Conservation (phyloP, 2,888 invertebrate genomes). For the Autographa gamma region DNA sequence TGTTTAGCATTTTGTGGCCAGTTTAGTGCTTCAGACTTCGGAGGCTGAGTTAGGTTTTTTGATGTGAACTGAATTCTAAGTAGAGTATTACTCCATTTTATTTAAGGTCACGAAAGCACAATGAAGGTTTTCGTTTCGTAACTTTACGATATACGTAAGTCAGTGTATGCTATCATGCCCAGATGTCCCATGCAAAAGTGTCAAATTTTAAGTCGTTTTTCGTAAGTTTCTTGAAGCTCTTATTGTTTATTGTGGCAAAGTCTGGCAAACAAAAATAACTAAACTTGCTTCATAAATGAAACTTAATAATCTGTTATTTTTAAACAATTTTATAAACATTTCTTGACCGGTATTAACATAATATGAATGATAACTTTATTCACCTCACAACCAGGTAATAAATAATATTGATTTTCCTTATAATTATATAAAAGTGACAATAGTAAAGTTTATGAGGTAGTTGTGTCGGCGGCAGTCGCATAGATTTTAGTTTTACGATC, state of each 20-base stretch:
- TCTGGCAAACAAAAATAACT: neutral
- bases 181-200: too few relatives aligned
- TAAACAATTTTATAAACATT: neutral
- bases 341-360: neutral
- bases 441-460: neutral
- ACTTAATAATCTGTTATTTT: neutral
- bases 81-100: neutral
- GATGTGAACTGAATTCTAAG: neutral
- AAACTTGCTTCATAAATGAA: neutral
- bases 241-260: too few relatives aligned
- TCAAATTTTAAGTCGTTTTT: too few relatives aligned
- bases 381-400: neutral
- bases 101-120: neutral
- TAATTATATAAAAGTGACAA: neutral
- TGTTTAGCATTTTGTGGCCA: conserved; percentile 19
- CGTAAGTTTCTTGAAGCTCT: too few relatives aligned
- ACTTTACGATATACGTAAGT: neutral
- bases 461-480: conserved; percentile 5
- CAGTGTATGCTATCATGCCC: neutral
- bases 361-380: conserved; percentile 1
- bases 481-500: conserved; percentile 12
- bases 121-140: neutral
- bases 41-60: conserved; percentile 14
- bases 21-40: conserved; percentile 17
- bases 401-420: neutral